A percentile compares a stretch with the other conserved stretches of the same genome.
phyloP scores from a whole-genome alignment of 1,140 invertebrate genomes.

The Rhyzopertha dominica region DNA sequence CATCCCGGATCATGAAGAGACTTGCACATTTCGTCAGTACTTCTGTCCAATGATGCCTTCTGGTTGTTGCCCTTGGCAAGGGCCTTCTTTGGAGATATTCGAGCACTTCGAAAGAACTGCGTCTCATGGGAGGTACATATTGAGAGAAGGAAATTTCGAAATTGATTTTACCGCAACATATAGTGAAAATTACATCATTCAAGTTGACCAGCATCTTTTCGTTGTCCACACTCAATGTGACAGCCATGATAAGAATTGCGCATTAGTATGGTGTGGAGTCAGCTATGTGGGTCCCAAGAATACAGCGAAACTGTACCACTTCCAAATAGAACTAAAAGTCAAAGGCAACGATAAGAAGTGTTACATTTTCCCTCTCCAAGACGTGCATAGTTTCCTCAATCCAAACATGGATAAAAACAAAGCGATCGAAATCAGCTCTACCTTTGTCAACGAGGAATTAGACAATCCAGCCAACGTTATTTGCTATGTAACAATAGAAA shows the following conservation, averaged over 20 bases:
- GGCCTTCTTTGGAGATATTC: no score
- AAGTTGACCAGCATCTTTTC: constrained; percentile 23
- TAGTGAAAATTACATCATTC: constrained; percentile 24
- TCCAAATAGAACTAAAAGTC: constrained; percentile 21
- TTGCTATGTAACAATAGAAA: constrained; percentile 18
- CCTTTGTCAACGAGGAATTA: constrained; percentile 20
- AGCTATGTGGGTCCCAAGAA: neutral
- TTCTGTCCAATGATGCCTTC: no score
- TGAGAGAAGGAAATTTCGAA: constrained; percentile 22
- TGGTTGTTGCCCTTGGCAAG: no score
- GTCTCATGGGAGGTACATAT: no score
- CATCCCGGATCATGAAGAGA: constrained; percentile 17
- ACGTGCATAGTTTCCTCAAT: constrained; percentile 12
- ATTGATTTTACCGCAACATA: constrained; percentile 22
- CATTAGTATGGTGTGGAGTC: constrained; percentile 16
- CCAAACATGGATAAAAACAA: constrained; percentile 12
- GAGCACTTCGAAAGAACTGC: no score
- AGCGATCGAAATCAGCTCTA: constrained; percentile 14
- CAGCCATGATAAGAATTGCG: constrained; percentile 12
- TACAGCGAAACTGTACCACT: constrained; percentile 8
- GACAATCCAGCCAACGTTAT: constrained; percentile 16
- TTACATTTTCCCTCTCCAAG: neutral
- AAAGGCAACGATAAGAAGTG: constrained; percentile 9
- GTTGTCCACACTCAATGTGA: constrained; percentile 26
- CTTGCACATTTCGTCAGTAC: constrained; percentile 11